Base-by-base conservation (phyloP, 2,797 vertebrate genomes). In the Sardinella longiceps region DNA sequence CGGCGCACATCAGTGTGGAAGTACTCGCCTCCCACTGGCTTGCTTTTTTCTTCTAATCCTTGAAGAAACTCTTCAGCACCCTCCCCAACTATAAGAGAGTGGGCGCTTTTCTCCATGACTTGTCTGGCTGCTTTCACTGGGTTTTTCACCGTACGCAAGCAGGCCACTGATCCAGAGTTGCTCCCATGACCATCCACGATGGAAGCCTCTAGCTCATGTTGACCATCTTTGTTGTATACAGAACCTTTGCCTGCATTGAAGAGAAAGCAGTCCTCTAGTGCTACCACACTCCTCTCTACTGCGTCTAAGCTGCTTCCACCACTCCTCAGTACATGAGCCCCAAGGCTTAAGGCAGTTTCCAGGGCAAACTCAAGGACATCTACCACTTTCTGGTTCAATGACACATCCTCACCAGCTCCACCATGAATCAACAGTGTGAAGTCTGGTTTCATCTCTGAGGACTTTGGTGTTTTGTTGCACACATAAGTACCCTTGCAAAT, bases 211-310 rank as follows among this genome's bases (percentile, higher is more conserved):
- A 95, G 88, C 93, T 96, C 95, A 85, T 94, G 93, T 84, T 93
- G 91, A 20, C 94, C 94, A 63, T 95, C 93, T 90, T 90, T 91
- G 91, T 95, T 96, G 86, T 95, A 94, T n/a, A 96, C 95, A 0
- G 95, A 93, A 12, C 95, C 95, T 91, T 95, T 96, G 3, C 95
- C 95, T 23, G 95, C 95, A 88, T 96, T 96, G 88, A 96, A 96
- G 58, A 96, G 91, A 87, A 96, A 96, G 86, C 95, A 96, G 87
- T 96, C 93, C 87, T 96, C 95, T 15, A 96, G 87, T 51, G 95
- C 95, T 86, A 93, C 91, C 33, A 96, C 95, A 84, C 94, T 94
- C 84, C 84, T 93, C 88, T 96, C 94, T 87, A 96, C 95, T 85
- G 94, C 95, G 39, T 96, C 94, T 63, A 96, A 81, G 89, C 95